These are phyloP conservation scores for Sphaerophoria taeniata DNA, from an alignment of 2,888 invertebrate genomes.

Conservation along the genomic window DNA sequence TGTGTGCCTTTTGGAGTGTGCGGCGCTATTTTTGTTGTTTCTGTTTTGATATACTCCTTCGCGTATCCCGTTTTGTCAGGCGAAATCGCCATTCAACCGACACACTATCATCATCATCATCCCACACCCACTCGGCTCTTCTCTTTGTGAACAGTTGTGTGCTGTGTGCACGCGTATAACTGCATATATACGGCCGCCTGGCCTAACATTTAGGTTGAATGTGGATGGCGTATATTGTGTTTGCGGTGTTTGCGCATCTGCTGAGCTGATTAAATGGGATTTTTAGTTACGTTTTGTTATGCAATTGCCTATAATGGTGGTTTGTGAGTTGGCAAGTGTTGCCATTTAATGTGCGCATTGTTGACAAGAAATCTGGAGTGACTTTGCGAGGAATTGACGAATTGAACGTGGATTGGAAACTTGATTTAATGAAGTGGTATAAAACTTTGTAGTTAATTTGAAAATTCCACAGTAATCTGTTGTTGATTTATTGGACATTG, in stretches of 20 bases:
- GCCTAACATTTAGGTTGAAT: conserved; percentile 36
- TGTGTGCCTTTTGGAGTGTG: conserved; percentile 50
- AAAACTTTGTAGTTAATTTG: too few relatives aligned
- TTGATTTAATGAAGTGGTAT: too few relatives aligned
- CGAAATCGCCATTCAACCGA: neutral
- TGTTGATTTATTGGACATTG: too few relatives aligned
- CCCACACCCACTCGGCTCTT: neutral
- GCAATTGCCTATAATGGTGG: conserved; percentile 41
- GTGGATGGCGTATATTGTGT: conserved; percentile 49
- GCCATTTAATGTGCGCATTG: conserved; percentile 22
- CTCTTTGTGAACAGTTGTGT: neutral
- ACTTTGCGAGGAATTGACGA: neutral
- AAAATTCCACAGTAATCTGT: too few relatives aligned
- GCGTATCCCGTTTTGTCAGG: conserved; percentile 55
- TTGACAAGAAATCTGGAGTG: conserved; percentile 1
- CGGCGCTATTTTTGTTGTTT: conserved; percentile 66
- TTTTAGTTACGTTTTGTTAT: conserved; percentile 50
- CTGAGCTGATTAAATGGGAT: conserved; percentile 65
- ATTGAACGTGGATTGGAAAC: too few relatives aligned
- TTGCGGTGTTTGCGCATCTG: conserved; percentile 64
- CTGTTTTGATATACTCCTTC: conserved; percentile 72
- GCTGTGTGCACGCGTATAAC: neutral
- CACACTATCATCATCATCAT: conserved; percentile 15
- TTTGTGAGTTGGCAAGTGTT: conserved; percentile 45
- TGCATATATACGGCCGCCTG: conserved; percentile 1